Percentiles rank a stretch among this genome's conserved stretches.
Conservation (phyloP, 92 coral and sea anemone genomes). For the Nematostella vectensis region DNA sequence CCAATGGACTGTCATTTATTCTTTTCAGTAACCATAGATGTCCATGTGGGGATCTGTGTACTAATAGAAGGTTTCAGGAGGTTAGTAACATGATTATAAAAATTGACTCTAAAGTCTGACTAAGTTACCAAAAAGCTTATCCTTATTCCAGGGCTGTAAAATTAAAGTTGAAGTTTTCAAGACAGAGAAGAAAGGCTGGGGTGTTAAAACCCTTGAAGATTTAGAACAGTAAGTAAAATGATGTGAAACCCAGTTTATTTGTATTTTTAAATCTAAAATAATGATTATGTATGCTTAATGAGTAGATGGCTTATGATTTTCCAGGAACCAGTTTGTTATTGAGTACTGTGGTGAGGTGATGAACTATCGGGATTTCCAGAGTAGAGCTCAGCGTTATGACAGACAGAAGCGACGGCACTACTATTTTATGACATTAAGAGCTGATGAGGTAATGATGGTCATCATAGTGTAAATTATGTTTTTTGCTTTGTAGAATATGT, state of each 20-base stretch:
- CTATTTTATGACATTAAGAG: slow-evolving; percentile 95
- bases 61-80: slow-evolving; percentile 87
- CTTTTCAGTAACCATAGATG: slow-evolving; percentile 76
- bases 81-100: slow-evolving; percentile 18
- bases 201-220: slow-evolving; percentile 71
- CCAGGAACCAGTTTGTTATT: slow-evolving; percentile 88
- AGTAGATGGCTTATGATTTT: too few species aligned
- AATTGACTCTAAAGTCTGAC: too few species aligned
- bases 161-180: slow-evolving; percentile 83
- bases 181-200: slow-evolving; percentile 98
- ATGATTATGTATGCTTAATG: too few species aligned
- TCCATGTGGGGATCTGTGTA: slow-evolving; percentile 70
- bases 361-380: slow-evolving; percentile 90
- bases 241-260: not conserved
- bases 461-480: too few species aligned
- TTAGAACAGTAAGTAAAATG: slow-evolving; percentile 62
- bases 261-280: too few species aligned
- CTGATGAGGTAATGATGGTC: slow-evolving; percentile 97
- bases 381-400: slow-evolving; percentile 87
- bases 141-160: slow-evolving; percentile 75
- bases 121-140: too few species aligned
- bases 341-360: slow-evolving; percentile 99
- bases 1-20: not conserved
- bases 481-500: too few species aligned
- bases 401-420: slow-evolving; percentile 87